A percentile compares a stretch with the other conserved stretches of the same genome.
These are phyloP conservation scores for Ctenoplectra terminalis DNA, from an alignment of 1,140 invertebrate genomes.

Conservation along the genomic window DNA sequence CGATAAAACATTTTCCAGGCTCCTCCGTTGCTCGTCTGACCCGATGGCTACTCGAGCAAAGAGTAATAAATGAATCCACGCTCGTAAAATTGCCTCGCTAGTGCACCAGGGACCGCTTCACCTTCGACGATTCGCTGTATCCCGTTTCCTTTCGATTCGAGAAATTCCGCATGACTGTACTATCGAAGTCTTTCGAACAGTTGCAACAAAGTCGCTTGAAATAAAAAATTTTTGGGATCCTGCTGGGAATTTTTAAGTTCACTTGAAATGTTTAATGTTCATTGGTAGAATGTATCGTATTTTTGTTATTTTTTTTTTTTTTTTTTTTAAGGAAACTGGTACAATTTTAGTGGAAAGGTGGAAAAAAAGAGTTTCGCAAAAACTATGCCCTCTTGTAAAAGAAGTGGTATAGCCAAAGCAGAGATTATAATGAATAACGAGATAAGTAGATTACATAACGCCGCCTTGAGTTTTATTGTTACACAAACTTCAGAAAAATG, in stretches of 20 bases:
- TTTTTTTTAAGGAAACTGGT: too few relatives aligned
- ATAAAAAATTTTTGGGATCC: too few relatives aligned
- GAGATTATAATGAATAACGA: not conserved
- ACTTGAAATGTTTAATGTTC: not conserved
- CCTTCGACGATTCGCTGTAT: not conserved
- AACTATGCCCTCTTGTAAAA: too few relatives aligned
- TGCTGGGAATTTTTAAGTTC: too few relatives aligned
- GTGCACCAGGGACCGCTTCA: not conserved
- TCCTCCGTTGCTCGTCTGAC: not conserved
- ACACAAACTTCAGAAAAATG: too few relatives aligned
- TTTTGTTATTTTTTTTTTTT: too few relatives aligned
- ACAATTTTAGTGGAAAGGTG: not conserved
- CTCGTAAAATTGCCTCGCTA: constrained; percentile 37
- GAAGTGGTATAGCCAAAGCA: not conserved
- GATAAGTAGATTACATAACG: constrained; percentile 6
- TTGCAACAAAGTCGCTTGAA: not conserved
- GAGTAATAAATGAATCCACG: constrained; percentile 49
- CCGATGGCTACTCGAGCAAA: constrained; percentile 39
- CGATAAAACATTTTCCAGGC: constrained; percentile 43
- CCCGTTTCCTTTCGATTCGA: not conserved
- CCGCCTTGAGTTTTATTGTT: constrained; percentile 3
- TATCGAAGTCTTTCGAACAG: not conserved
- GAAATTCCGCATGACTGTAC: not conserved
- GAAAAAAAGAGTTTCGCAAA: not conserved
- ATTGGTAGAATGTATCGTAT: too few relatives aligned